Conservation (phyloP, 2,113 vertebrate species). For the Sceloporus tristichus region DNA sequence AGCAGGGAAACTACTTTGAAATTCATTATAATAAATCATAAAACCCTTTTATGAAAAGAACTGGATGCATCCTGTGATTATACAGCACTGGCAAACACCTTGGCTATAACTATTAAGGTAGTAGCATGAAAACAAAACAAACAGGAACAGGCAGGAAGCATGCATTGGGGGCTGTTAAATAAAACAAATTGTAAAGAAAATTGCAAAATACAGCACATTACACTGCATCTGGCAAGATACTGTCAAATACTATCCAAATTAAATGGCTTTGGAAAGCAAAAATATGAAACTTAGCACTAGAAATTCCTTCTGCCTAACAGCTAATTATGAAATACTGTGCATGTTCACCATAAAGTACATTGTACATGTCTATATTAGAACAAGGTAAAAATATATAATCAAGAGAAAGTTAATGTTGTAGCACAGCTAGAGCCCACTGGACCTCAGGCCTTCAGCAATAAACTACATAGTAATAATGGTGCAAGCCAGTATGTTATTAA, state of each 20-base stretch:
- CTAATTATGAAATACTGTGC: conserved; percentile 37
- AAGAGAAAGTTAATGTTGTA: conserved; percentile 17
- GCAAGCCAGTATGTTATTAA: not conserved
- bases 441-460: not conserved
- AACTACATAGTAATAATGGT: not conserved
- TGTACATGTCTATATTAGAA: not conserved
- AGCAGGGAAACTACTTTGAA: conserved; percentile 14
- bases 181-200: conserved; percentile 27
- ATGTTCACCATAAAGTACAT: conserved; percentile 14
- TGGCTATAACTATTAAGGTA: conserved; percentile 5
- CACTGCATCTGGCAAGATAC: conserved; percentile 16
- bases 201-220: not conserved
- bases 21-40: not conserved
- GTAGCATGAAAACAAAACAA: conserved; percentile 33
- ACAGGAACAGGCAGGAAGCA: conserved; percentile 24
- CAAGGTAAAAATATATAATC: conserved; percentile 22
- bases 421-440: not conserved
- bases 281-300: conserved; percentile 21
- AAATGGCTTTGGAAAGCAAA: conserved; percentile 32
- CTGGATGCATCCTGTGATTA: not conserved
- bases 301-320: conserved; percentile 26
- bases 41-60: not conserved
- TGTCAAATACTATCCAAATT: conserved; percentile 35
- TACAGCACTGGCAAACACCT: conserved; percentile 19
- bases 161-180: conserved; percentile 21